Conservation (phyloP, 2,888 invertebrate species). For the Cistogaster globosa region DNA sequence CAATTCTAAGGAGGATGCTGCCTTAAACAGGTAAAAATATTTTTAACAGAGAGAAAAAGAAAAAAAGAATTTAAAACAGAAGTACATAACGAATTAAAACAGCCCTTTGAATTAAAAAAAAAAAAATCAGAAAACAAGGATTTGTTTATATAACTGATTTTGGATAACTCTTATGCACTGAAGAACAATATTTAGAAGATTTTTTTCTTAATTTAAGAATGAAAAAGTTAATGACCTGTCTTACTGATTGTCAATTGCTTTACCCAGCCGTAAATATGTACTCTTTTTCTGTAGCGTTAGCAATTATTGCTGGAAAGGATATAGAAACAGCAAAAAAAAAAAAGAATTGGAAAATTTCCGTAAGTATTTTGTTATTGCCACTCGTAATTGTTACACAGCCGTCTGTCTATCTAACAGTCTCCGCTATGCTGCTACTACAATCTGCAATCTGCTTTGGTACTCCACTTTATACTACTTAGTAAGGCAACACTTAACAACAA, state of each 20-base stretch:
- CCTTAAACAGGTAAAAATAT: slow-evolving; percentile 36
- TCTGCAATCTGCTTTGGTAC: slow-evolving; percentile 19
- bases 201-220: background rate
- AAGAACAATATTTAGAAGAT: too few relatives aligned
- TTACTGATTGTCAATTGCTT: background rate
- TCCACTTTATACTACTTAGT: slow-evolving; percentile 58
- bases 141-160: background rate
- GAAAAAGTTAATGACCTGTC: background rate
- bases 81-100: slow-evolving; percentile 25
- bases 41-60: background rate
- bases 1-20: background rate
- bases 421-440: slow-evolving; percentile 6
- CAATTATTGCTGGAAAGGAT: slow-evolving; percentile 11
- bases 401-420: slow-evolving; percentile 24
- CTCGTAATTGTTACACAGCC: slow-evolving; percentile 61
- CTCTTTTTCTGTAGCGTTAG: background rate
- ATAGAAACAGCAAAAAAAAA: slow-evolving; percentile 1
- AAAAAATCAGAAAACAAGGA: background rate
- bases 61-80: background rate
- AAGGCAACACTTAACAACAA: slow-evolving; percentile 71
- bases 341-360: slow-evolving; percentile 34
- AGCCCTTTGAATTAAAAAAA: background rate
- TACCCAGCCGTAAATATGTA: background rate
- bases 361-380: slow-evolving; percentile 67
- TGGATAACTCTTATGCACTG: background rate